Evolutionary conservation across 2,888 invertebrate species (phyloP).

Genomic region (Harmothoe impar): DNA sequence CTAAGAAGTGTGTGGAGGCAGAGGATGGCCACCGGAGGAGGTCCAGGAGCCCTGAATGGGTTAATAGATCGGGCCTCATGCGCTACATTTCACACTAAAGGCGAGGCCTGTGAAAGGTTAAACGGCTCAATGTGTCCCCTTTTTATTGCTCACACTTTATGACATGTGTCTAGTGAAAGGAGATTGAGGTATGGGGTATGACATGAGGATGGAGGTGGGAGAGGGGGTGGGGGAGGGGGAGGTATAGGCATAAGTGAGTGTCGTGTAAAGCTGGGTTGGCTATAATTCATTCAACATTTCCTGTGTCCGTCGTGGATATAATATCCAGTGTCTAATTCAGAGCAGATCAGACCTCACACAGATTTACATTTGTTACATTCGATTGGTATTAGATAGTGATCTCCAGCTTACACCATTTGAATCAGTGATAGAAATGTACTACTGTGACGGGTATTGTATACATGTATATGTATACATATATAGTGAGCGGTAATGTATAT

Average conservation of each 20-base stretch:
- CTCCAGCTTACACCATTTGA: too few species aligned
- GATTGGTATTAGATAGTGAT: too few species aligned
- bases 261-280: background rate
- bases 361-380: too few species aligned
- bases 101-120: constrained; percentile 25
- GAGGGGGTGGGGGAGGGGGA: background rate
- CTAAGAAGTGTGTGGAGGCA: constrained; percentile 19
- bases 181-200: background rate
- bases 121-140: constrained; percentile 48
- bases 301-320: too few species aligned
- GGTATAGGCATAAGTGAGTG: background rate
- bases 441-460: too few species aligned
- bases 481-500: too few species aligned
- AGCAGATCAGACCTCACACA: too few species aligned
- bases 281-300: too few species aligned
- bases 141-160: constrained; percentile 48
- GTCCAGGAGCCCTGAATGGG: constrained; percentile 40
- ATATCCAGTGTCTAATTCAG: too few species aligned
- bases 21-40: background rate
- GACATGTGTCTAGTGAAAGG: constrained; percentile 45
- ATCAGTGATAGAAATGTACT: too few species aligned
- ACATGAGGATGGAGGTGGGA: background rate
- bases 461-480: too few species aligned
- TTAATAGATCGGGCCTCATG: constrained; percentile 32
- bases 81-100: constrained; percentile 53